phyloP scores from a whole-genome alignment of 2,797 vertebrate species.

The Mastacembelus armatus region DNA sequence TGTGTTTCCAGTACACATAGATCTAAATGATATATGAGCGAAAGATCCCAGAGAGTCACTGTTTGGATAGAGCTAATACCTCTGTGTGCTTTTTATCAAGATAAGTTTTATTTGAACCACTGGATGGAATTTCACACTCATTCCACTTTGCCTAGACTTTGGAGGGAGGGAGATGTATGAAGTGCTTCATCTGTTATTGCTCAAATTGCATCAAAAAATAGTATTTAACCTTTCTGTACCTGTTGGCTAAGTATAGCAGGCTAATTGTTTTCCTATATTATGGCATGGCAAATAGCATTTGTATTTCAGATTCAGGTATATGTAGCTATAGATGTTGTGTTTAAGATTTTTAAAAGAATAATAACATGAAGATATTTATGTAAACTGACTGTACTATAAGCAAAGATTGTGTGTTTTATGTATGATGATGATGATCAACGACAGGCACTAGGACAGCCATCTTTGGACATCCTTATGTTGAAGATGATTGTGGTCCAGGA shows the following conservation, averaged over 20 bases:
- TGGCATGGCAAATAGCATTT: conserved; percentile 99
- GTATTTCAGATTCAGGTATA: conserved; percentile 99
- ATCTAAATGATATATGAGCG: conserved; percentile 70
- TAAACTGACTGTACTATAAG: conserved; percentile 99
- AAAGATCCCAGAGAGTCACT: conserved; percentile 79
- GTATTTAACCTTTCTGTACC: conserved; percentile 99
- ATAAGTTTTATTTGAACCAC: conserved; percentile 98
- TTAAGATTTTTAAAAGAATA: conserved; percentile 93
- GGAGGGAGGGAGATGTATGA: conserved; percentile 89
- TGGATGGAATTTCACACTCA: conserved; percentile 92
- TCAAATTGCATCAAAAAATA: conserved; percentile 93
- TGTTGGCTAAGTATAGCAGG: conserved; percentile 97
- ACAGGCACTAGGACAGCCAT: conserved; percentile 97
- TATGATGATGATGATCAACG: conserved; percentile 90
- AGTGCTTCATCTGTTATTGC: conserved; percentile 97
- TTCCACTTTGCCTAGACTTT: conserved; percentile 95
- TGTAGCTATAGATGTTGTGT: conserved; percentile 98
- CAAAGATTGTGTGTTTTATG: conserved; percentile 99
- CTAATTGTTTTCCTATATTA: conserved; percentile 99
- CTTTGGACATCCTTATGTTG: conserved; percentile 86
- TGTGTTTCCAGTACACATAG: conserved; percentile 79
- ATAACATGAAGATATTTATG: conserved; percentile 99
- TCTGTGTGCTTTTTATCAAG: conserved; percentile 93
- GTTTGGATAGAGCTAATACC: conserved; percentile 93
- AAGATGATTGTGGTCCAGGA: conserved; percentile 92